Evolutionary conservation across 2,888 invertebrate genomes (phyloP), one percentile per base, ranked within the genome.

Genomic region (Lutraria lutraria): DNA sequence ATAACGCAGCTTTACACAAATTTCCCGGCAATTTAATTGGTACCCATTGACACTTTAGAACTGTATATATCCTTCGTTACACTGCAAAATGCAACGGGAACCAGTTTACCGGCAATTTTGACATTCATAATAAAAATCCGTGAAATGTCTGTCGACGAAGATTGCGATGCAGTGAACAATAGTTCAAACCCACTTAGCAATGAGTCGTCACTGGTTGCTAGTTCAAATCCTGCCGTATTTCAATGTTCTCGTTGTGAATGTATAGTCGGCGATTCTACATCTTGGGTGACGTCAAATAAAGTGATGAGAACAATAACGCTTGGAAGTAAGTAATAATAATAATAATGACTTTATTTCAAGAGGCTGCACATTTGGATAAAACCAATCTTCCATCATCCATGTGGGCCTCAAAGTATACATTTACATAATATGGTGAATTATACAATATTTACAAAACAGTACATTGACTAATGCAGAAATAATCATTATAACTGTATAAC

Each of bases 171-270:
- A 56, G 15, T 56, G 13, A 25, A 25, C n/a, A 12, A 12, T n/a
- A 25, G 63, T 68, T 68, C 63, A 12, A 25, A 10, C 13, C 34
- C 10, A 29, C 68, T 81, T 19, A 87, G 87, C 54, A 79, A 86
- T 15, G 88, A 90, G 34, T 79, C 88, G 0, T 86, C 86, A 4
- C 52, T 82, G 4, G 29, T 83, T 6, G 53, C 83, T 25, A 81
- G 53, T 25, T 84, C 84, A 29, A 72, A 82, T 31, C 86, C 86
- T 12, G 87, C 90, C 16, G 85, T 91, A 16, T 91, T 92, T 25
- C 92, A 92, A 53, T 92, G 92, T 86, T 84, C 87, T 10, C 89
- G 90, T 16, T 92, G 92, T 56, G 87, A 89, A 60, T 83, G 90
- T 16, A 82, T 92, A 53, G 83, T 91, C n/a, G 92, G 92, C 3